Conservation (phyloP, 30 jellyfish, hydroid and myxozoan species). For the Nemopilema nomurai region DNA sequence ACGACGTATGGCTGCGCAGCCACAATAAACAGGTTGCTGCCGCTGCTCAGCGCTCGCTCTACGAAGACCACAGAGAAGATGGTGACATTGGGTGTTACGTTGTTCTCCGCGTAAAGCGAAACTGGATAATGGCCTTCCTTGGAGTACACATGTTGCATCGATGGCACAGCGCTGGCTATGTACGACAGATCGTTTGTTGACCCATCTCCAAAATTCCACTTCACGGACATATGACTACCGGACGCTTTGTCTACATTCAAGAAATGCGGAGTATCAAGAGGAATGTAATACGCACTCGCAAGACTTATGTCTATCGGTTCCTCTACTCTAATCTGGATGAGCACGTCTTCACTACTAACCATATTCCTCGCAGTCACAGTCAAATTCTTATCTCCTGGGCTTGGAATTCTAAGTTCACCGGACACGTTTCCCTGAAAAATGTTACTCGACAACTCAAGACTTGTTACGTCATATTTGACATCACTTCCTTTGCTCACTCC, state of each 20-base stretch:
- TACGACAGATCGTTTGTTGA: slow-evolving; percentile 22
- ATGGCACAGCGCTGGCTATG: background rate
- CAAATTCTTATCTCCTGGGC: background rate
- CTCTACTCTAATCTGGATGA: slow-evolving; percentile 4
- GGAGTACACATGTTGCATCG: slow-evolving; percentile 12
- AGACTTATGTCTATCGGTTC: slow-evolving; percentile 17
- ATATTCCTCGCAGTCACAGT: slow-evolving; percentile 18
- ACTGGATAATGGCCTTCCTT: slow-evolving; percentile 49
- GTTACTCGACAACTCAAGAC: background rate
- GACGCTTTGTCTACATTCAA: background rate
- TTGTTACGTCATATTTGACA: slow-evolving; percentile 8
- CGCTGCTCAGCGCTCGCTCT: slow-evolving; percentile 40
- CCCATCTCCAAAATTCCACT: slow-evolving; percentile 69
- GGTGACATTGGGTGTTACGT: slow-evolving; percentile 54
- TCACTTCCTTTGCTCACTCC: slow-evolving; percentile 36
- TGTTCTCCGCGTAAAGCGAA: slow-evolving; percentile 8
- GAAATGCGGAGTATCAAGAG: background rate
- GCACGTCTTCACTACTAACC: background rate
- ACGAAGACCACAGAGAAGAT: slow-evolving; percentile 26
- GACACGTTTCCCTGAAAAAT: background rate
- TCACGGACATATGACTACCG: slow-evolving; percentile 45
- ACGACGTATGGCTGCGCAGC: slow-evolving; percentile 11
- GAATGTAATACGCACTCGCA: background rate
- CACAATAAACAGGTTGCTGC: slow-evolving; percentile 3
- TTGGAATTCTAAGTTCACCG: background rate